Percentiles rank a stretch among this genome's conserved stretches.
These are phyloP conservation scores for Byasa hedistus DNA, from an alignment of 2,888 invertebrate species.

Conservation along the genomic window DNA sequence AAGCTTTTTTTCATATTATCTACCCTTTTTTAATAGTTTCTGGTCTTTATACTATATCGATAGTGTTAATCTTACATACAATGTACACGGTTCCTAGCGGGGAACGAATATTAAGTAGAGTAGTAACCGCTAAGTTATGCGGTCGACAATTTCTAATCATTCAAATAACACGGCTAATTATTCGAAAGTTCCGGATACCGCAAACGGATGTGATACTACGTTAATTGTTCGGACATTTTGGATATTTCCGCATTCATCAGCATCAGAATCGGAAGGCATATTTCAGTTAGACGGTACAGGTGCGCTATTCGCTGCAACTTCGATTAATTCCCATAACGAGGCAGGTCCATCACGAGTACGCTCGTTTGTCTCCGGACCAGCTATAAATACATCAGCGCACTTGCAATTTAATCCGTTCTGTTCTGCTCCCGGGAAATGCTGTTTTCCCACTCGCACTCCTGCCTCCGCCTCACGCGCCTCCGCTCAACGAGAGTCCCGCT, in stretches of 20 bases:
- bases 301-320: constrained; percentile 70
- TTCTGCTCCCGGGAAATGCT: constrained; percentile 60
- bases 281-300: constrained; percentile 72
- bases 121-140: constrained; percentile 11
- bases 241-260: constrained; percentile 39
- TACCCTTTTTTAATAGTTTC: too few relatives aligned
- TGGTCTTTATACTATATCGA: too few relatives aligned
- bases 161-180: constrained; percentile 24
- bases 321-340: constrained; percentile 80
- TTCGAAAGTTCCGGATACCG: constrained; percentile 5
- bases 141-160: constrained; percentile 10
- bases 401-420: constrained; percentile 78
- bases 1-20: too few relatives aligned
- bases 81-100: background rate
- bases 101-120: constrained; percentile 4
- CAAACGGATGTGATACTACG: constrained; percentile 19
- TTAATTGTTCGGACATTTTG: constrained; percentile 23
- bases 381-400: constrained; percentile 80
- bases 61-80: background rate
- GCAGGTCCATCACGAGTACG: constrained; percentile 76
- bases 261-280: constrained; percentile 49
- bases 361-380: constrained; percentile 77
- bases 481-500: constrained; percentile 63
- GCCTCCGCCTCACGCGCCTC: constrained; percentile 46
- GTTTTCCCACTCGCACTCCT: constrained; percentile 52